Base-by-base conservation (phyloP, 2,113 vertebrate genomes). In the Sinocyclocheilus anshuiensis region DNA sequence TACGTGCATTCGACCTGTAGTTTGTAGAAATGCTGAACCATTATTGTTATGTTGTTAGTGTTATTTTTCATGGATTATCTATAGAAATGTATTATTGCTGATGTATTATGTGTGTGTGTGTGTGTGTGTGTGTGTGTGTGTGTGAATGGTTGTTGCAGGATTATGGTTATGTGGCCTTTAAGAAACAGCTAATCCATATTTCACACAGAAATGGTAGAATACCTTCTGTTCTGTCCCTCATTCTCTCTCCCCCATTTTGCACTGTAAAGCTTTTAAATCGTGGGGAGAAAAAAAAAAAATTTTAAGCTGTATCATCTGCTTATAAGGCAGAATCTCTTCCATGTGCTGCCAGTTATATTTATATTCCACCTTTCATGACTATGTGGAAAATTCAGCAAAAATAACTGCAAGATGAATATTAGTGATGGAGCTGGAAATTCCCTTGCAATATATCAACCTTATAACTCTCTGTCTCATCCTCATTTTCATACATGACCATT, bases 261-360 rank as follows among this genome's bases (percentile, higher is more conserved):
- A 10, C 55, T 16, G 9, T 26, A 84, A 48, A 77, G 76, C 76
- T 77, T 77, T 84, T 26, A 77, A 63, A 63, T 69, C 45, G 6
- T 55, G 22, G 4, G 6, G 8, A 11, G 6, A 4, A 36, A 36
- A 77, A 16, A 48, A 45, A 6, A 12, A 6, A 26, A 24, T 81
- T 61, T 71, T 74, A 71, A n/a, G 78, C 67, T 63, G 36, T 72
- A 22, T 82, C 85, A 76, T 82, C 69, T 72, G 67, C 71, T 82
- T 76, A 82, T 82, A 82, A 82, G 71, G 85, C 67, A 76, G 69
- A 75, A 76, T 86, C 53, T 65, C n/a, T 20, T 72, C 61, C 29
- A n/a, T 26, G 36, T 36, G 26, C 69, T 61, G 39, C 53, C 69
- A 81, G 78, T 18, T 86, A 53, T 65, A 74, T 80, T 80, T 75